phyloP scores from a whole-genome alignment of 2,113 vertebrate species.

The Dolichallabes microphthalmus region DNA sequence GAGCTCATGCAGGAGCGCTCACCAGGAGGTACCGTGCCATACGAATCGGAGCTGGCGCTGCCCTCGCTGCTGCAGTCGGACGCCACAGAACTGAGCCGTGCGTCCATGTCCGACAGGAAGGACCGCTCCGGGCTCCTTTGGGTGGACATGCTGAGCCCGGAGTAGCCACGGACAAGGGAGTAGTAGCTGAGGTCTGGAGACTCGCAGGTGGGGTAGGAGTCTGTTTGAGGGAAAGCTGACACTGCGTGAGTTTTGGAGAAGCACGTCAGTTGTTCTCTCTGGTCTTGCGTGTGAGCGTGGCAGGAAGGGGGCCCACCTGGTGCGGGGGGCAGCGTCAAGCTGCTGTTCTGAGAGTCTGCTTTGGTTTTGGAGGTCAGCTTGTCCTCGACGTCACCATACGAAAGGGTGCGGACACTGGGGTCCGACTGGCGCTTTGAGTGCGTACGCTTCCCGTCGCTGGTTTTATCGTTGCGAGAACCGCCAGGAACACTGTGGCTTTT shows the following conservation, averaged over 20 bases:
- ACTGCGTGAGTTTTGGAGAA: conserved; percentile 76
- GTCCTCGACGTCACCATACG: conserved; percentile 91
- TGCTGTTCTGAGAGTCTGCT: conserved; percentile 75
- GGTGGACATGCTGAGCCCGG: conserved; percentile 80
- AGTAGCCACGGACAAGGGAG: conserved; percentile 84
- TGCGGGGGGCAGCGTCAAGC: conserved; percentile 73
- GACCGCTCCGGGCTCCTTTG: conserved; percentile 83
- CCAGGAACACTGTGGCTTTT: conserved; percentile 96
- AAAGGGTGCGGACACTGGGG: conserved; percentile 86
- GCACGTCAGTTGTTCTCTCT: conserved; percentile 59
- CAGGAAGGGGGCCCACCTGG: conserved; percentile 79
- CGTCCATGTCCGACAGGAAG: conserved; percentile 83
- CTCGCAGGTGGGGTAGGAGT: conserved; percentile 91
- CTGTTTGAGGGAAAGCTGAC: conserved; percentile 74
- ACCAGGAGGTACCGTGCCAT: conserved; percentile 70
- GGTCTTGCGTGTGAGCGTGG: conserved; percentile 81
- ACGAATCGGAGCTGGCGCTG: conserved; percentile 86
- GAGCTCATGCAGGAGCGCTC: conserved; percentile 84
- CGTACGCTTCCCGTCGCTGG: conserved; percentile 75
- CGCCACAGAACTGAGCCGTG: conserved; percentile 81
- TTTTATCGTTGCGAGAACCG: conserved; percentile 76
- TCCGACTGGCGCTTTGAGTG: conserved; percentile 89
- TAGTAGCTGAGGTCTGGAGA: conserved; percentile 91
- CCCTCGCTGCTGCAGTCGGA: conserved; percentile 95
- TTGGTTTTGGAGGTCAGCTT: conserved; percentile 88